Evolutionary conservation across 2,888 invertebrate species (phyloP).

Genomic region (Tribolium freemani): DNA sequence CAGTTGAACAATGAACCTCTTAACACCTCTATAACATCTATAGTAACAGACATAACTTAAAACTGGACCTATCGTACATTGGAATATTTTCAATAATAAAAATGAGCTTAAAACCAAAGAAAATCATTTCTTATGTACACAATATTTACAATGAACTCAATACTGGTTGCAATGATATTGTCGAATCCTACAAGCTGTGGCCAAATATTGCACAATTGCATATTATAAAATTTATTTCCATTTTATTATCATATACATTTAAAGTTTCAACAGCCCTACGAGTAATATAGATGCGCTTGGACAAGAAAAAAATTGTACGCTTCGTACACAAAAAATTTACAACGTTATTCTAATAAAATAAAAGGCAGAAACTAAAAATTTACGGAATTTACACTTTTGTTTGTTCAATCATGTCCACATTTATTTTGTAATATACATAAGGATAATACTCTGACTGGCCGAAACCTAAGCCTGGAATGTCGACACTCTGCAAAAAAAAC

Average conservation of each 20-base stretch:
- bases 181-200: constrained; percentile 44
- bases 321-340: constrained; percentile 16
- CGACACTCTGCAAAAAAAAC: constrained; percentile 81
- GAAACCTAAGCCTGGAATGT: constrained; percentile 96
- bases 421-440: constrained; percentile 98
- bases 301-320: constrained; percentile 42
- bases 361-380: constrained; percentile 13
- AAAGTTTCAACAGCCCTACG: constrained; percentile 44
- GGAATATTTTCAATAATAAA: constrained; percentile 53
- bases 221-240: constrained; percentile 30
- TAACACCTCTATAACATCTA: constrained; percentile 48
- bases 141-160: constrained; percentile 60
- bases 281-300: constrained; percentile 41
- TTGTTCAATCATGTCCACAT: constrained; percentile 91
- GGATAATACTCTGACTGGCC: constrained; percentile 97
- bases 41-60: constrained; percentile 37
- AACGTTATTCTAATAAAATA: constrained; percentile 29
- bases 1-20: constrained; percentile 54
- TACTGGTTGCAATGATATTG: constrained; percentile 54
- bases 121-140: constrained; percentile 54
- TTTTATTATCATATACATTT: constrained; percentile 29
- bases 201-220: constrained; percentile 44
- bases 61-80: constrained; percentile 51
- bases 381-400: constrained; percentile 67
- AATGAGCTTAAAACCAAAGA: constrained; percentile 50